A percentile compares a stretch with the other conserved stretches of the same genome.
These are phyloP conservation scores for Synodontis membranacea DNA, from an alignment of 2,113 vertebrate genomes.

Conservation along the genomic window DNA sequence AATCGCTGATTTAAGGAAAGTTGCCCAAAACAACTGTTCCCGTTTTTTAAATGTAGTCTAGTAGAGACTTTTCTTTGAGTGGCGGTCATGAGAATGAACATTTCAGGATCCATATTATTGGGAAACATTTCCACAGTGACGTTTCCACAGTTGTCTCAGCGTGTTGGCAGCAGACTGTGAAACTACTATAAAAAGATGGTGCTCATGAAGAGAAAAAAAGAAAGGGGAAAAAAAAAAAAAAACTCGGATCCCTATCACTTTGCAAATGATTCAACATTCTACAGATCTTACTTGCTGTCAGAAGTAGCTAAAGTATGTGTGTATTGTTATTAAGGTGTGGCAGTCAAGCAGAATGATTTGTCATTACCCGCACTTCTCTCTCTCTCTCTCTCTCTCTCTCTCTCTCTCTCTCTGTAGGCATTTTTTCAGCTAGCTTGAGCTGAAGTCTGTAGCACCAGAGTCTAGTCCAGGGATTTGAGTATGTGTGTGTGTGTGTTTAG, in stretches of 20 bases:
- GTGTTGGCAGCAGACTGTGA: not conserved
- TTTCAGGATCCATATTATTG: not conserved
- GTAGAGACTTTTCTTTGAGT: not conserved
- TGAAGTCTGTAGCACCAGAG: not conserved
- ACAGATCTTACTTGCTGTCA: not conserved
- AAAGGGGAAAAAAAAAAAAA: not conserved
- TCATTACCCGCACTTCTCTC: not conserved
- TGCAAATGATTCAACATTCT: not conserved
- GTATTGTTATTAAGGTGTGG: not conserved
- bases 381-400: not conserved
- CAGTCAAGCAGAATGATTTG: not conserved
- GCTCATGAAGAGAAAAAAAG: not conserved
- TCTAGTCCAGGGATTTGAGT: not conserved
- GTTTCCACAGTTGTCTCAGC: not conserved
- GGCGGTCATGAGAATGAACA: not conserved
- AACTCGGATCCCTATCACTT: not conserved
- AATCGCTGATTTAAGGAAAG: not conserved
- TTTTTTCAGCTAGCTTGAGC: conserved; percentile 18
- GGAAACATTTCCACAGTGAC: not conserved
- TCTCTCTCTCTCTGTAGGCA: not conserved
- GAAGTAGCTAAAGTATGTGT: not conserved
- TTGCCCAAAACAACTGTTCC: not conserved
- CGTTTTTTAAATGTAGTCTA: not conserved
- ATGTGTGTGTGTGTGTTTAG: conserved; percentile 9
- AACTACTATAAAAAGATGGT: not conserved